Base-by-base conservation (phyloP, 2,888 invertebrate species). In the Hipparchia sbordonii region DNA sequence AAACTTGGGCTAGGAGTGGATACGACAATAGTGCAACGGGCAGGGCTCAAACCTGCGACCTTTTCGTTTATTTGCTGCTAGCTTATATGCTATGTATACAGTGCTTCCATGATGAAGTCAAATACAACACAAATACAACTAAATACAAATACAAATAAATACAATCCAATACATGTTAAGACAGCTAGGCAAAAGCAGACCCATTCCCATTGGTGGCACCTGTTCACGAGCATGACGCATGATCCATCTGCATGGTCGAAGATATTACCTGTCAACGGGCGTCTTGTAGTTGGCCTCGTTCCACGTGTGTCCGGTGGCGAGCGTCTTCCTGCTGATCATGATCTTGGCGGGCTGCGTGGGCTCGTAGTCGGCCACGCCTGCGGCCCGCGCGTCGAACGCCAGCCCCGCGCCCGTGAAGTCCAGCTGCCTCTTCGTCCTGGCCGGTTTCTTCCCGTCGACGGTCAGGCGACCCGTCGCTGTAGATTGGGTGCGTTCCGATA, bases 291-390 rank as follows among this genome's bases (percentile, higher is more conserved):
- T 94, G 8, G 88, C 83, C 73, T 94, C 93, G 60, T 89, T 93
- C 94, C 94, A 94, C 7, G 93, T 91, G 69, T 91, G 90, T 33
- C 92, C 93, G 0, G 93, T 93, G 0, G 92, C 90, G 1, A 94
- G 79, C 0, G 94, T 94, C 79, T 93, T 94, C 75, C 92, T 82
- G 74, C 93, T 93, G 78, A 94, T 94, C 86, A 90, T 90, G 78
- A 94, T 93, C 80, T 92, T 92, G n/a, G 91, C 90, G 0, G 93
- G 90, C 68, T 82, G 88, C 1, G 90, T 81, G 1, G 90, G 87
- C 72, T 89, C 91, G 78, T 90, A 94, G 10, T 94, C 94, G 0
- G 84, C 89, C 0, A 72, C 39, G 71, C 2, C 86, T 85, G 2
- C 81, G 81, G 0, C 70, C 2, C 86, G 82, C 65, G 78, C 82